Conservation (phyloP, 92 coral and sea anemone genomes). For the Palythoa heliodiscus region DNA sequence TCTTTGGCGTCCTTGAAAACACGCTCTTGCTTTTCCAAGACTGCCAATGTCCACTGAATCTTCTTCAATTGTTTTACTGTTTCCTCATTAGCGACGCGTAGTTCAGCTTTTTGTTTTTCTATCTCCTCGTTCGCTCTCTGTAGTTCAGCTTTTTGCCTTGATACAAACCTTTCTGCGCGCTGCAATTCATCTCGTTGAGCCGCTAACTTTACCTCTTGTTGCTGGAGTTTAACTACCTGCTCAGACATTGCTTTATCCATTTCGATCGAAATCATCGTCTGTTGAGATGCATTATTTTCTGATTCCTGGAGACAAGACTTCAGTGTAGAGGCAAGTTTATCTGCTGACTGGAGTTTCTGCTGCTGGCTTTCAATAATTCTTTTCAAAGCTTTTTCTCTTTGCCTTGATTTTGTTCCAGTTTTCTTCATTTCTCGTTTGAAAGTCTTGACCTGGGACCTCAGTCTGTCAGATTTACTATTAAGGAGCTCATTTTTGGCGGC, state of each 20-base stretch:
- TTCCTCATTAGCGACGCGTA: neutral
- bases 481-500: neutral
- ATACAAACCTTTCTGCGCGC: neutral
- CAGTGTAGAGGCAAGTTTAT: neutral
- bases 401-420: neutral
- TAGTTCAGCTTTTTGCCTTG: neutral
- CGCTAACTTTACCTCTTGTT: neutral
- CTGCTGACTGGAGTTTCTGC: neutral
- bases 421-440: neutral
- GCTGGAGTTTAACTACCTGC: too few species aligned
- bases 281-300: neutral
- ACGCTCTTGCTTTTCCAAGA: neutral
- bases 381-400: neutral
- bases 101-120: constrained; percentile 11
- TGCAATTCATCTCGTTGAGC: neutral
- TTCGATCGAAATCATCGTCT: neutral
- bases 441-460: neutral
- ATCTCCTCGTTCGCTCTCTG: neutral
- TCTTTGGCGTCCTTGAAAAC: neutral
- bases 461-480: neutral
- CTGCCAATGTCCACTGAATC: neutral
- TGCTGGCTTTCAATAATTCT: neutral
- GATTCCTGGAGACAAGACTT: neutral
- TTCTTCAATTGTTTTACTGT: too few species aligned
- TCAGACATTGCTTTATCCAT: neutral